Base-by-base conservation (phyloP, 2,797 vertebrate genomes). In the Nasua narica region DNA sequence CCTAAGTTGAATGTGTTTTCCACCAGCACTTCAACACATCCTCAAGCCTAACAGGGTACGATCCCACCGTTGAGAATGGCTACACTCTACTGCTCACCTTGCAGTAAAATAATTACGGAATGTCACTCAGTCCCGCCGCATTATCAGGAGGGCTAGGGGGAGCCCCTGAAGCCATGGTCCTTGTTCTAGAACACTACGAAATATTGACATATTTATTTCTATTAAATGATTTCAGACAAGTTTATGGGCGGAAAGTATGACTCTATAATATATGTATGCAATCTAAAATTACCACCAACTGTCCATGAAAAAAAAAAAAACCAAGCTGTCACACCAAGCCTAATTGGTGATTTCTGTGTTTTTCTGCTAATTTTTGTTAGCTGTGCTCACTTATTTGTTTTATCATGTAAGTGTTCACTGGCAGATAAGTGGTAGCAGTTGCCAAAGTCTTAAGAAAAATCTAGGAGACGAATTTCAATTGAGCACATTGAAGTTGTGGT, bases 201-300 rank as follows among this genome's bases (percentile, higher is more conserved):
- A 88, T 52, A 65, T 0, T 52, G 65, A 90, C 46, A 65, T 48
- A 29, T 56, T 78, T 94, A 43, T 93, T 91, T 91, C 87, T 83
- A 77, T 77, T 87, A 90, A 83, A 83, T 84, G 90, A 69, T 56
- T 87, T 56, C 19, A 85, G 84, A 70, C 79, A 77, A 60, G 72
- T 76, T 95, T 70, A 96, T 0, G 9, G 65, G 87, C 32, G 60
- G 69, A 67, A 81, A 77, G 50, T 35, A 74, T 79, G 78, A 46
- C 74, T 76, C 67, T 92, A 3, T 74, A 90, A 96, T 84, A 48
- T 65, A 92, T 70, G 81, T 56, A 54, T 69, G 54, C 46, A 46
- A 77, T 90, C 69, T 93, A 48, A 96, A 93, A 90, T 82, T 79
- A 86, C 86, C 83, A 91, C 56, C 87, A 43, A 88, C 88, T 76